These are phyloP conservation scores for Dinoponera quadriceps DNA, from an alignment of 1,140 invertebrate species.

Conservation along the genomic window DNA sequence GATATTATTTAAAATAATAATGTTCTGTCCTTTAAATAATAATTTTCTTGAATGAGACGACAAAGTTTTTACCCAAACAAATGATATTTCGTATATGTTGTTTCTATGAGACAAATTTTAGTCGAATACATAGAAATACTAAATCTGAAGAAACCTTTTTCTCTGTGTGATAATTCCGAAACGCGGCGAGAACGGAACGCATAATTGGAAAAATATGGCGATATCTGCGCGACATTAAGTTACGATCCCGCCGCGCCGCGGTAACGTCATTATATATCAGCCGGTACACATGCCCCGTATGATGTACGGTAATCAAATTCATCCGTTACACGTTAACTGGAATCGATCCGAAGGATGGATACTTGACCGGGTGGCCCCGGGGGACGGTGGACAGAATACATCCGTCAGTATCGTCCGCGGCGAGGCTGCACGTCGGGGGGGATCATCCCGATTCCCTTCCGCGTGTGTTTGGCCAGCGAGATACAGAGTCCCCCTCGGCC, in stretches of 20 bases:
- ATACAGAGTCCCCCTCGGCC: constrained; percentile 28
- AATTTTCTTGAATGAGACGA: too few species aligned
- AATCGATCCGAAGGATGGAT: constrained; percentile 67
- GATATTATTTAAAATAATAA: too few species aligned
- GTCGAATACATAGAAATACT: too few species aligned
- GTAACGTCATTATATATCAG: constrained; percentile 60
- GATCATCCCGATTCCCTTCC: constrained; percentile 27
- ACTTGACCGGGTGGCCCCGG: constrained; percentile 55
- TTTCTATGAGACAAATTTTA: too few species aligned
- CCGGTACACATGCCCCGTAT: constrained; percentile 55
- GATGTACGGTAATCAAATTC: constrained; percentile 71
- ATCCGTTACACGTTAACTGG: constrained; percentile 60
- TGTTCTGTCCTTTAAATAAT: too few species aligned
- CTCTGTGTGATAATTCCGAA: not conserved
- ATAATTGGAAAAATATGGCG: constrained; percentile 39
- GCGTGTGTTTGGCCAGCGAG: constrained; percentile 35
- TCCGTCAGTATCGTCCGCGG: constrained; percentile 51
- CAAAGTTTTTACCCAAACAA: too few species aligned
- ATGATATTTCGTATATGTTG: too few species aligned
- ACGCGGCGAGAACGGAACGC: not conserved
- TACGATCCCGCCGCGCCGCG: constrained; percentile 17
- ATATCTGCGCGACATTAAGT: constrained; percentile 43
- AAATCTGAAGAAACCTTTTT: too few species aligned
- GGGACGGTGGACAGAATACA: constrained; percentile 62
- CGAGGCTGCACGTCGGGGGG: constrained; percentile 32